Evolutionary conservation across 2,888 invertebrate species (phyloP).

Genomic region (Eupelmus urozonus): DNA sequence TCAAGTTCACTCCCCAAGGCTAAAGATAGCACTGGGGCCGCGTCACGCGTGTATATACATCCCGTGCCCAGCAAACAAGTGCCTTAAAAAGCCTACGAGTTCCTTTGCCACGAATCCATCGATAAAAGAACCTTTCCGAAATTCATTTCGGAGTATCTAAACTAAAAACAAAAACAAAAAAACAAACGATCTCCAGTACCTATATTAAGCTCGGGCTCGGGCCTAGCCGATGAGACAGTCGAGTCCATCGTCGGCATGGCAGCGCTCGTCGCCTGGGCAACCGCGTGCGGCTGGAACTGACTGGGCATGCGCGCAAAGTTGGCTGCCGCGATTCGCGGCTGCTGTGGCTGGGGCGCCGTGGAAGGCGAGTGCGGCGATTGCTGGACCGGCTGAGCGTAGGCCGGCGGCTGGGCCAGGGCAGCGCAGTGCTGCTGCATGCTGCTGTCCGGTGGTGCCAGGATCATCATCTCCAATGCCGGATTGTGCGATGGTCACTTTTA

Average conservation of each 20-base stretch:
- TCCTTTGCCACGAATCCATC: too few species aligned
- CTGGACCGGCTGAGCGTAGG: not conserved
- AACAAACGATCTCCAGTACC: constrained; percentile 77
- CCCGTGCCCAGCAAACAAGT: too few species aligned
- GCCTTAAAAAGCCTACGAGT: too few species aligned
- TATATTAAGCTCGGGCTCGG: constrained; percentile 86
- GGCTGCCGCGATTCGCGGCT: constrained; percentile 56
- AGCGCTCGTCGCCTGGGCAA: constrained; percentile 12
- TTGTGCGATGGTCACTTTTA: not conserved
- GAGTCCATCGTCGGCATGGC: constrained; percentile 76
- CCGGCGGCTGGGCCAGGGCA: constrained; percentile 63
- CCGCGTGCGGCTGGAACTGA: constrained; percentile 58
- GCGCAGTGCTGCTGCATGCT: constrained; percentile 79
- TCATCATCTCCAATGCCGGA: constrained; percentile 79
- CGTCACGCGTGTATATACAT: too few species aligned
- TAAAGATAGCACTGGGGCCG: too few species aligned
- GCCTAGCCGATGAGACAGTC: constrained; percentile 75
- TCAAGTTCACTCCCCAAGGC: too few species aligned
- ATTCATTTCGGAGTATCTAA: not conserved
- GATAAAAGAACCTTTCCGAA: not conserved
- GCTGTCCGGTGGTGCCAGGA: constrained; percentile 85
- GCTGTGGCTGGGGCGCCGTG: constrained; percentile 75
- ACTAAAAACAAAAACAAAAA: not conserved
- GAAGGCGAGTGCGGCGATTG: constrained; percentile 77
- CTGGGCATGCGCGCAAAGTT: constrained; percentile 61